Base-by-base conservation (phyloP, 2,888 invertebrate genomes). In the Drosophila tanythrix region DNA sequence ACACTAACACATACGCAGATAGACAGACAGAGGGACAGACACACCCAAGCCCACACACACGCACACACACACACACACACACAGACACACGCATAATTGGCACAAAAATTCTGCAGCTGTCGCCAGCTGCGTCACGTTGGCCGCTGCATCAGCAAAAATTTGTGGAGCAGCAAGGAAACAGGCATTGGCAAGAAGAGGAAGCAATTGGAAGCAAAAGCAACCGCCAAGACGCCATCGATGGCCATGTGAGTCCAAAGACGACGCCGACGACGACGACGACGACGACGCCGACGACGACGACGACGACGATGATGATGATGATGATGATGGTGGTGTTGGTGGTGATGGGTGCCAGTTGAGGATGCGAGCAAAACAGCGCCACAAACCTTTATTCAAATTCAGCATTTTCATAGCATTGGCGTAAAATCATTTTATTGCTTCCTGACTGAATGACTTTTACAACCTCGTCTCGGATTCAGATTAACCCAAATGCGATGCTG, bases 391-490 rank as follows among this genome's bases (percentile, higher is more conserved):
- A 87, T 87, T 88, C 87, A 87, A 87, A 87, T 87, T 89, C 89
- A 87, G 89, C 89, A 86, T 81, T 87, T 87, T 86, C 89, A 82
- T 87, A 81, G 86, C 87, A 88, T 76, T 87, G 87, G 84, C 87
- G 89, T 87, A 87, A 87, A 87, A 87, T 88, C 81, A 88, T 88
- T 87, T 87, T 87, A 87, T 87, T 87, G 84, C 87, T 86, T 87
- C 87, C 87, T 84, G 84, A 87, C 87, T 84, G 84, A 84, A 84
- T 84, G 88, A 84, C 84, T 84, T 84, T 84, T 84, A 87, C 84
- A 87, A 87, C 83, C 80, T 82, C 82, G 82, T 75, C 78, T 84
- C 76, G 74, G 80, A 83, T 84, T 88, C 65, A 75, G 88, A 85
- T 85, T 87, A 84, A 84, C 84, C 88, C 85, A 81, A 85, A 88